Conservation (phyloP, 2,113 vertebrate species). For the Scophthalmus maximus region DNA sequence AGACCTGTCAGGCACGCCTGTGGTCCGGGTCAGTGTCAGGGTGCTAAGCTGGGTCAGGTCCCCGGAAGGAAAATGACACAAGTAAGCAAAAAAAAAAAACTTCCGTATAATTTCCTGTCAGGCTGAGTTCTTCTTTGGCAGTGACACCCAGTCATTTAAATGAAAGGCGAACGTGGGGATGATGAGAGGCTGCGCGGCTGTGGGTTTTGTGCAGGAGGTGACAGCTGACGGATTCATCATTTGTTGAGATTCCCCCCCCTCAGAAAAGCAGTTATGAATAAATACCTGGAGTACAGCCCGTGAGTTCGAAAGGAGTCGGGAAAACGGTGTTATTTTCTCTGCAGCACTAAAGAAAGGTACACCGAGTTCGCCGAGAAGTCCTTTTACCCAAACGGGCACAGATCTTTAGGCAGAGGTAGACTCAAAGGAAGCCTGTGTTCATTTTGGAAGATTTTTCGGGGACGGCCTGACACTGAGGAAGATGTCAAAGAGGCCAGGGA, state of each 20-base stretch:
- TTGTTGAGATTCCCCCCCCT: slow-evolving; percentile 47
- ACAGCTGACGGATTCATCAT: slow-evolving; percentile 64
- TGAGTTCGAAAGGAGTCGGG: slow-evolving; percentile 26
- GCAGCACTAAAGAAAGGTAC: slow-evolving; percentile 4
- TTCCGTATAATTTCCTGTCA: slow-evolving; percentile 27
- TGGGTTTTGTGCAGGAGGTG: slow-evolving; percentile 47
- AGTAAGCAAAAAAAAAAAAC: slow-evolving; percentile 45
- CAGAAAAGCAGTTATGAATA: slow-evolving; percentile 55
- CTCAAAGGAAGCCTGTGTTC: no score
- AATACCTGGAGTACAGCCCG: slow-evolving; percentile 31
- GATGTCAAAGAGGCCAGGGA: not conserved
- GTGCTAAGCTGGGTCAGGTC: slow-evolving; percentile 39
- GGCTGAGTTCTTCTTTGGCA: not conserved
- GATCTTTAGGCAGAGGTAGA: not conserved
- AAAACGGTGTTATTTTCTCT: slow-evolving; percentile 27
- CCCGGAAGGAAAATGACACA: slow-evolving; percentile 35
- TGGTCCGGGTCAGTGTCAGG: slow-evolving; percentile 42
- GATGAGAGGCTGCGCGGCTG: slow-evolving; percentile 37
- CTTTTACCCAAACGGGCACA: not conserved
- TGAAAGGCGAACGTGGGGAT: slow-evolving; percentile 43
- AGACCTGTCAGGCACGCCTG: slow-evolving; percentile 38
- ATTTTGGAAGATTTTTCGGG: no score
- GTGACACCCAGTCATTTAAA: slow-evolving; percentile 48
- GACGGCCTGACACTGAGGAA: no score
- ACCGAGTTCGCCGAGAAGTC: slow-evolving; percentile 34